Evolutionary conservation across 2,888 invertebrate genomes (phyloP).

Genomic region (Eupithecia centaureata): DNA sequence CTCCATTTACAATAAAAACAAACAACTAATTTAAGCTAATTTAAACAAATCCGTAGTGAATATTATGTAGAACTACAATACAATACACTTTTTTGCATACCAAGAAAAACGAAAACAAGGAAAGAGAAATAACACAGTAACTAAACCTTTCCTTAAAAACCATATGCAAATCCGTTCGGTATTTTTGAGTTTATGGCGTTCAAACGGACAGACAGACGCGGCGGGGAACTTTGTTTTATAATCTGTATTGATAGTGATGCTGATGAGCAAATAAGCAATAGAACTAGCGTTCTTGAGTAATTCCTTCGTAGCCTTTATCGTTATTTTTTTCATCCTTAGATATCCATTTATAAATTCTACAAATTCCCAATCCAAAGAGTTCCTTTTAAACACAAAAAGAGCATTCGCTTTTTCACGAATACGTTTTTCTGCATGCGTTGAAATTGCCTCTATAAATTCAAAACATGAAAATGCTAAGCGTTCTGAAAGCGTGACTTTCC

Average conservation of each 20-base stretch:
- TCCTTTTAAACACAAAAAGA: constrained; percentile 10
- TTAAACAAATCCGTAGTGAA: too few relatives aligned
- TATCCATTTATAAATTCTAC: background rate
- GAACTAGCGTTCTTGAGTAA: background rate
- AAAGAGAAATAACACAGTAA: too few relatives aligned
- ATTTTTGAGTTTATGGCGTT: background rate
- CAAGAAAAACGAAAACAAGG: too few relatives aligned
- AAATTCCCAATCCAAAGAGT: constrained; percentile 2
- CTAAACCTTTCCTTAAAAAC: background rate
- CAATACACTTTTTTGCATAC: too few relatives aligned
- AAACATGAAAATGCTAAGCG: constrained; percentile 23
- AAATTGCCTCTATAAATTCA: constrained; percentile 21
- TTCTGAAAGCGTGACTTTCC: constrained; percentile 33
- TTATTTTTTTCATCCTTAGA: background rate
- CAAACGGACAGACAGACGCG: background rate
- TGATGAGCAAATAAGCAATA: background rate
- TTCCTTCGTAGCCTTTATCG: background rate
- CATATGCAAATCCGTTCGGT: background rate
- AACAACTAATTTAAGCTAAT: too few relatives aligned
- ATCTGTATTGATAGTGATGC: background rate
- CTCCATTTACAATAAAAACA: too few relatives aligned
- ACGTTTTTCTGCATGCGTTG: constrained; percentile 6
- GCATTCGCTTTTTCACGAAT: background rate
- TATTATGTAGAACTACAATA: too few relatives aligned
- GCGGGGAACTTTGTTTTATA: background rate